A percentile compares a stretch with the other conserved stretches of the same genome.
Evolutionary conservation across 2,797 vertebrate species (phyloP).

Genomic region (Argentina silus): DNA sequence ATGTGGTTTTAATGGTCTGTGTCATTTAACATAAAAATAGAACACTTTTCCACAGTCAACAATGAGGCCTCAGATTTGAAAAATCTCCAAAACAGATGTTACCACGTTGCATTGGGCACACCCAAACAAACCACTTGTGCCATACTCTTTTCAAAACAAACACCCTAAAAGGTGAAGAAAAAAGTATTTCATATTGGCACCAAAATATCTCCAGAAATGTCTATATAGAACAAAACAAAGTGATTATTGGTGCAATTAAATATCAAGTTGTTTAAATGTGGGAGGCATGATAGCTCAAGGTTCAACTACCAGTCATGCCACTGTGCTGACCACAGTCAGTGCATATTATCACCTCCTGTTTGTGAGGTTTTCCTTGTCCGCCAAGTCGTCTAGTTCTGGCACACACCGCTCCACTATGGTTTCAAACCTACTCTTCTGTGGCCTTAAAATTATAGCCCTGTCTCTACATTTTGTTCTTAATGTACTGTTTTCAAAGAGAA

Average conservation of each 20-base stretch:
- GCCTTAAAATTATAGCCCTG: conserved; percentile 55
- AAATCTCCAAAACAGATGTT: conserved; percentile 66
- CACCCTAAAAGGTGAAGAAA: not conserved
- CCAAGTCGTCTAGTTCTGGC: conserved; percentile 51
- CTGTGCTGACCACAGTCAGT: conserved; percentile 19
- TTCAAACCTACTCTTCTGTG: conserved; percentile 50
- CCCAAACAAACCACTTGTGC: conserved; percentile 47
- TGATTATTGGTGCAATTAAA: not conserved
- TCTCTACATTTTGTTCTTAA: conserved; percentile 33
- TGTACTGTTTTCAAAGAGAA: conserved; percentile 42
- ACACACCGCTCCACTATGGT: conserved; percentile 43
- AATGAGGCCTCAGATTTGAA: conserved; percentile 22
- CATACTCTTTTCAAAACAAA: conserved; percentile 33
- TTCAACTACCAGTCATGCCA: conserved; percentile 34
- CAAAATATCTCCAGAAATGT: not conserved
- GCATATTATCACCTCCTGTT: conserved; percentile 46
- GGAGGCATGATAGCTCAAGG: conserved; percentile 12
- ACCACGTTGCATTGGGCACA: conserved; percentile 44
- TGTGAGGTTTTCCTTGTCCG: conserved; percentile 42
- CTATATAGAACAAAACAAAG: not conserved
- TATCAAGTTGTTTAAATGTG: not conserved
- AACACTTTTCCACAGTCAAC: conserved; percentile 23
- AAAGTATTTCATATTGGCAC: not conserved
- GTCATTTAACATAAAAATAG: conserved; percentile 31
- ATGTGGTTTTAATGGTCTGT: conserved; percentile 47